These are phyloP conservation scores for Lathamus discolor DNA, from an alignment of 2,113 vertebrate species.

Conservation along the genomic window DNA sequence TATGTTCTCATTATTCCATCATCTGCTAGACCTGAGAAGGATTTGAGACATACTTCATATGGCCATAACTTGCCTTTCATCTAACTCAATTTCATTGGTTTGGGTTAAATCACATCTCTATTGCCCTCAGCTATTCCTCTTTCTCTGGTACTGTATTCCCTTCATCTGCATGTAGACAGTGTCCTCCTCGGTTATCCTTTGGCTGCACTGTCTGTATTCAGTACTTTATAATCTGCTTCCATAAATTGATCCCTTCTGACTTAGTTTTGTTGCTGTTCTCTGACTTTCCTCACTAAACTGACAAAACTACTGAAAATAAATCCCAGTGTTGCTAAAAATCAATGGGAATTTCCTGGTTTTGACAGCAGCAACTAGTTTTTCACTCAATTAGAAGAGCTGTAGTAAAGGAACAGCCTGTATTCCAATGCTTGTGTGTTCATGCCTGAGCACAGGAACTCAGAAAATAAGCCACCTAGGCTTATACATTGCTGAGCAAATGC, in stretches of 20 bases:
- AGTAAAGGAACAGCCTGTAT: background rate
- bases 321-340: background rate
- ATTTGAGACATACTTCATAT: background rate
- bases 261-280: background rate
- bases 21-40: background rate
- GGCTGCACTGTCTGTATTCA: fast-evolving
- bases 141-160: background rate
- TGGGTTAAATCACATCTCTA: background rate
- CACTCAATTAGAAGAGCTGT: background rate
- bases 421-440: background rate
- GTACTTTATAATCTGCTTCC: background rate
- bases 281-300: background rate
- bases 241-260: background rate
- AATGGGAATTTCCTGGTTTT: background rate
- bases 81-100: background rate
- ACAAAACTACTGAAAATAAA: background rate
- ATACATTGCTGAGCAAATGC: fast-evolving
- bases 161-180: fast-evolving
- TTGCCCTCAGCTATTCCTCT: background rate
- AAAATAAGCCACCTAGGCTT: fast-evolving
- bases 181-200: background rate
- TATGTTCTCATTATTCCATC: fast-evolving
- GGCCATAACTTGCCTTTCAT: background rate
- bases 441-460: background rate
- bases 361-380: background rate